These are phyloP conservation scores for Sericinus montela DNA, from an alignment of 2,888 invertebrate genomes.

Conservation along the genomic window DNA sequence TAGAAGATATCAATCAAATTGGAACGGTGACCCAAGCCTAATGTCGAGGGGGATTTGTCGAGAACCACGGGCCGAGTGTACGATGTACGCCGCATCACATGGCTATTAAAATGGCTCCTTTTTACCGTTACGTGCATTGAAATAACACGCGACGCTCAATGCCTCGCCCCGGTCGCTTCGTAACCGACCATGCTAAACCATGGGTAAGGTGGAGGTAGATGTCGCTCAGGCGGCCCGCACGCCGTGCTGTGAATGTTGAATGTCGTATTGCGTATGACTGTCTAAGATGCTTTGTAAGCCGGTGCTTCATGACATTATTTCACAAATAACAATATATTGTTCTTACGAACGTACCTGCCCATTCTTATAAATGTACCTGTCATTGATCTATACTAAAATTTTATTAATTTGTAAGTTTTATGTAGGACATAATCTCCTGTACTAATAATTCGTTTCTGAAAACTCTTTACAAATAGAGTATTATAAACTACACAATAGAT, in stretches of 20 bases:
- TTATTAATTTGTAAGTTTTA: too few species aligned
- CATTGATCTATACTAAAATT: too few species aligned
- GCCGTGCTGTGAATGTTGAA: slow-evolving; percentile 24
- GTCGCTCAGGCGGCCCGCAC: slow-evolving; percentile 13
- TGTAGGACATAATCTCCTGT: too few species aligned
- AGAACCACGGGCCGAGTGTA: neutral
- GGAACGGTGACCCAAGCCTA: neutral
- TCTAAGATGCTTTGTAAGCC: neutral
- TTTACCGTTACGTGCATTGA: slow-evolving; percentile 58
- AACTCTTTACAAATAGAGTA: too few species aligned
- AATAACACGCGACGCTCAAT: slow-evolving; percentile 57
- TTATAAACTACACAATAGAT: too few species aligned
- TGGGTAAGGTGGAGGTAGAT: too few species aligned
- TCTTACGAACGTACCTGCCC: too few species aligned
- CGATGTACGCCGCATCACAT: slow-evolving; percentile 10
- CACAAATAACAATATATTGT: too few species aligned
- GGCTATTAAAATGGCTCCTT: slow-evolving; percentile 50
- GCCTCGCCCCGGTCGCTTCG: slow-evolving; percentile 43
- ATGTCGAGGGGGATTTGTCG: neutral
- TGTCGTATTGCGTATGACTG: neutral
- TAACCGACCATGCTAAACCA: slow-evolving; percentile 12
- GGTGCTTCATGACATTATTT: too few species aligned
- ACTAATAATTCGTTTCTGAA: too few species aligned
- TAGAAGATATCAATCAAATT: neutral
- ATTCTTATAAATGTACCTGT: too few species aligned